Evolutionary conservation across 1,140 invertebrate genomes (phyloP), one percentile per base, ranked within the genome.

Genomic region (Cotesia glomerata): DNA sequence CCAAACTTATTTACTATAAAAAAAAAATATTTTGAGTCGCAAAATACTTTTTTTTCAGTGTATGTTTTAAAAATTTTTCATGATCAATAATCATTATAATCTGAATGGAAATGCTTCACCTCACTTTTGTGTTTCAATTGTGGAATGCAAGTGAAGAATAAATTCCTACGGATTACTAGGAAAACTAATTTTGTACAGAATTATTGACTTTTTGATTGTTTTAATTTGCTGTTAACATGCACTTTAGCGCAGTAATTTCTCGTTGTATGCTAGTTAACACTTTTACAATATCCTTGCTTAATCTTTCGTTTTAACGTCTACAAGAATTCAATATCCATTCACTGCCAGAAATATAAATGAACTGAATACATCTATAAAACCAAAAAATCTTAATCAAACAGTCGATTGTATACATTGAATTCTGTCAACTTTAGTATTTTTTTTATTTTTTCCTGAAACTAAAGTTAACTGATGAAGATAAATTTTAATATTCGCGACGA

Each of bases 291-390:
- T 51, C 63, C 11, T n/a, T 51, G 18, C 16, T 36, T 35, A 32
- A 59, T 51, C 11, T 52, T 34, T 34, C 59, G n/a, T 70, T 70
- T 70, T 34, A 56, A 59, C 18, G 34, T 62, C 52, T 26, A 70
- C 69, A 62, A 70, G 63, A 70, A 63, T 51, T 45, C 39, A 70
- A 70, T 70, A 51, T 70, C 56, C 67, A 14, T 35, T 14, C 32
- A 36, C 35, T 5, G 34, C 0, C 61, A 34, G 61, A 39, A 63
- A 39, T 35, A 63, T 11, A 9, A 36, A 36, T 63, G 8, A 36
- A 70, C 52, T 62, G 69, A 45, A 35, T 34, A 61, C 2, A 26
- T 26, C 3, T 14, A 14, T 8, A 16, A 49, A 62, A 26, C 7
- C 16, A 45, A 14, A 35, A 26, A 26, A 5, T 34, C 14, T 69